Base-by-base conservation (phyloP, 2,888 invertebrate species). In the Catonia carolina region DNA sequence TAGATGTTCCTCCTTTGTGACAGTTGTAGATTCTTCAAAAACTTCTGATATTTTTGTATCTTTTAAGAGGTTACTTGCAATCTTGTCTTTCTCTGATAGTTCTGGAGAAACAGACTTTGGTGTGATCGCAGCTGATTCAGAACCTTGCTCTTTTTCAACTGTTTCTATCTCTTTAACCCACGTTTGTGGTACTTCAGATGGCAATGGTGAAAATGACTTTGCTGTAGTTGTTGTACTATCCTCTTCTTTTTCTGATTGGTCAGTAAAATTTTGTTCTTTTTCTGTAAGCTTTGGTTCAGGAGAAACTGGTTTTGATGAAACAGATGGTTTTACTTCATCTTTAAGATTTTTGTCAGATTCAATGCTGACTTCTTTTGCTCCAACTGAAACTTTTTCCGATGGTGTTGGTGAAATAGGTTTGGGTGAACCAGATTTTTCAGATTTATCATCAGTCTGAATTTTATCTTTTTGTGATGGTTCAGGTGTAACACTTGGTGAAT, bases 141-240 rank as follows among this genome's bases (percentile, higher is more conserved):
- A 27, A 27, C 8, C 27, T 27, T 27, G 27, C 27, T 27, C 27
- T 27, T 27, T 27, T 27, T 27, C 27, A 27, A 8, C 27, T 27
- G 27, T 4, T 27, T 27, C 8, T 27, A 27, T 27, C 27, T n/a
- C n/a, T 27, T 27, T 27, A 27, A 6, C 27, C 4, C 27, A 27
- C 8, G 27, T 27, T 27, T 27, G 5, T 6, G 27, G 8, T 6
- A 47, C 10, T 31, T 57, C 37, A 33, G 52, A 39, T 27, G 8
- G 27, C 27, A 27, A 8, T 6, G 27, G 4, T 6, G 27, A 4
- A 27, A 8, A 27, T 27, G 69, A 54, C 60, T 70, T 61, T 10
- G 74, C 53, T 64, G 76, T 75, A 63, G 75, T 73, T 42, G 74
- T 73, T 64, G 72, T 74, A 3, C 74, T 74, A 69, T 77, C 75